phyloP scores from a whole-genome alignment of 2,113 vertebrate species.

The Clarias batrachus region DNA sequence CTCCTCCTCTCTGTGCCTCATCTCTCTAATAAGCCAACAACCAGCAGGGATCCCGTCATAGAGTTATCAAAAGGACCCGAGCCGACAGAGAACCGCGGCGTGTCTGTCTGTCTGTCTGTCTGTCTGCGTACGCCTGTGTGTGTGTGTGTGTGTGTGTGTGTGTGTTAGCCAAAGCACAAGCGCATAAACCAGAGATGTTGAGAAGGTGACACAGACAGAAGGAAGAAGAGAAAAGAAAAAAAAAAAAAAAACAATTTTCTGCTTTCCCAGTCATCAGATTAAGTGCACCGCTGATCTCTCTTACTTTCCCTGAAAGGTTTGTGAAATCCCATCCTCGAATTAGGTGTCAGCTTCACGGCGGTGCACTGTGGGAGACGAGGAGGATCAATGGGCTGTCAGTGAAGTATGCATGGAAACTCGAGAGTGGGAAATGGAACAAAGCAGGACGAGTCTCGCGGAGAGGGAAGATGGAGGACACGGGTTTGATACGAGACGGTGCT shows the following conservation, averaged over 20 bases:
- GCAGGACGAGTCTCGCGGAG: constrained; percentile 51
- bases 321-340: constrained; percentile 54
- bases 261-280: constrained; percentile 47
- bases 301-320: constrained; percentile 53
- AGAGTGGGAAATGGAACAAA: constrained; percentile 56
- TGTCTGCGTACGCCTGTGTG: background rate
- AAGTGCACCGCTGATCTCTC: constrained; percentile 43
- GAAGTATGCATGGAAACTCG: constrained; percentile 18
- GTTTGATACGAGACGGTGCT: constrained; percentile 34
- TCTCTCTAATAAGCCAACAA: constrained; percentile 45
- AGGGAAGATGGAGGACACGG: constrained; percentile 52
- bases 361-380: constrained; percentile 52
- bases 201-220: background rate
- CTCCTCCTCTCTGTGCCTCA: constrained; percentile 25
- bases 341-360: constrained; percentile 59
- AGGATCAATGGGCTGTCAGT: constrained; percentile 62
- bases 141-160: background rate
- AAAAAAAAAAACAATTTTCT: constrained; percentile 48
- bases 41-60: constrained; percentile 36
- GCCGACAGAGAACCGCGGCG: background rate
- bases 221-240: background rate
- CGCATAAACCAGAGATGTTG: constrained; percentile 3
- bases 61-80: constrained; percentile 31
- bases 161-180: background rate
- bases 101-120: background rate